Evolutionary conservation across 2,888 invertebrate genomes (phyloP), one percentile per base, ranked within the genome.

Genomic region (Campoletis raptor): DNA sequence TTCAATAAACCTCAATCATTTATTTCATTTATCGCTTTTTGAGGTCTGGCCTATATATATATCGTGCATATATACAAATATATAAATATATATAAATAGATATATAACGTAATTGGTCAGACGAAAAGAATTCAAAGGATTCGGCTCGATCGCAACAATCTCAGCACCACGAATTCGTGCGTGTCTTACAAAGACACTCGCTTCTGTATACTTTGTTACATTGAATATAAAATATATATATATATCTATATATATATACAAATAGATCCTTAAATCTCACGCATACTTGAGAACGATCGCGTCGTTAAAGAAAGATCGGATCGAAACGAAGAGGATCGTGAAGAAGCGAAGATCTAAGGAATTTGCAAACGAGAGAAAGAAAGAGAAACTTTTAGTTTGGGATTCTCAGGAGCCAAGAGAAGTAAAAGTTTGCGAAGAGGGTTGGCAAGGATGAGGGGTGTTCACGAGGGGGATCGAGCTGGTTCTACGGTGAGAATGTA

Each of bases 231-330:
- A n/a, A n/a, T n/a, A n/a, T 42, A 24, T 45, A 7, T 64, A 12
- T 37, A 12, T 74, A 40, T 37, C 54, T 52, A 45, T 54, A 72
- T 36, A 77, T 48, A 70, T 54, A 82, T 61, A 70, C 21, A 42
- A 15, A 69, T 69, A 69, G 45, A 42, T 42, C 42, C 67, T 21
- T 54, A 69, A 73, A 73, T 67, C 54, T 77, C 83, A 66, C 83
- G 77, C 80, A 83, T 77, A 83, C 83, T 66, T 79, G 61, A 24
- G 73, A 78, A 74, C 73, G 77, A 77, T 83, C 76, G 78, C 78
- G 81, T 89, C 89, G 88, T 89, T 86, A 85, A 89, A 87, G 87
- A 89, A 87, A 88, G 89, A 89, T 89, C 82, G 80, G 88, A 89
- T 87, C 78, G 85, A 78, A 73, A 82, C 74, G 83, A 67, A 12